Evolutionary conservation across 2,113 vertebrate genomes (phyloP).

Genomic region (Perca schrenkii): DNA sequence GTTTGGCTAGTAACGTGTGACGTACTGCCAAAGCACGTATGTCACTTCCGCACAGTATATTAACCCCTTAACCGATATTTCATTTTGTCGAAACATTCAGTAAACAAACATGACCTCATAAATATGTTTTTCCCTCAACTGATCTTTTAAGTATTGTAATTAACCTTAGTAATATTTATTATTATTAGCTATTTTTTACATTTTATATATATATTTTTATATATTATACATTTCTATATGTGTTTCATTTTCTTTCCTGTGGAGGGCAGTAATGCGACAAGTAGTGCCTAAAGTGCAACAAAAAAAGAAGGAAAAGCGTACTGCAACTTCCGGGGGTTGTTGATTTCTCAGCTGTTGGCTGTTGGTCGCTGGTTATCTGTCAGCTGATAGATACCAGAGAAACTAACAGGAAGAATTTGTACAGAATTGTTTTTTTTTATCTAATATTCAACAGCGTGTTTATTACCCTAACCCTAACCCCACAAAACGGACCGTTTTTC

Average conservation of each 20-base stretch:
- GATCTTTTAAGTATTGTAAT: not conserved
- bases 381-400: too few relatives aligned
- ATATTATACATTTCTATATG: not conserved
- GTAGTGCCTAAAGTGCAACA: not conserved
- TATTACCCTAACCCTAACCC: too few relatives aligned
- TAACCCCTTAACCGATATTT: not conserved
- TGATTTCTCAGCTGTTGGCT: accelerated
- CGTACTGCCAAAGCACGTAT: not conserved
- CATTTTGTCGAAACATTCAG: too few relatives aligned
- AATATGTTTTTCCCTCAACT: not conserved
- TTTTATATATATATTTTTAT: not conserved
- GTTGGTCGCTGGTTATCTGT: too few relatives aligned
- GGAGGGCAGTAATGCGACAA: not conserved
- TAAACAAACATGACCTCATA: not conserved
- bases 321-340: constrained; percentile 27
- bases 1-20: constrained; percentile 44
- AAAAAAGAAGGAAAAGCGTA: not conserved
- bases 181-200: not conserved
- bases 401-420: not conserved
- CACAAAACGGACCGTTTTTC: not conserved
- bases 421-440: not conserved
- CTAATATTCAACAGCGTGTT: not conserved
- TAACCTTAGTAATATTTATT: not conserved
- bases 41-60: constrained; percentile 27
- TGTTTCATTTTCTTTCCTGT: not conserved